Percentiles rank a stretch among this genome's conserved stretches.
phyloP scores from a whole-genome alignment of 2,113 vertebrate species.

The Thamnophis sirtalis region DNA sequence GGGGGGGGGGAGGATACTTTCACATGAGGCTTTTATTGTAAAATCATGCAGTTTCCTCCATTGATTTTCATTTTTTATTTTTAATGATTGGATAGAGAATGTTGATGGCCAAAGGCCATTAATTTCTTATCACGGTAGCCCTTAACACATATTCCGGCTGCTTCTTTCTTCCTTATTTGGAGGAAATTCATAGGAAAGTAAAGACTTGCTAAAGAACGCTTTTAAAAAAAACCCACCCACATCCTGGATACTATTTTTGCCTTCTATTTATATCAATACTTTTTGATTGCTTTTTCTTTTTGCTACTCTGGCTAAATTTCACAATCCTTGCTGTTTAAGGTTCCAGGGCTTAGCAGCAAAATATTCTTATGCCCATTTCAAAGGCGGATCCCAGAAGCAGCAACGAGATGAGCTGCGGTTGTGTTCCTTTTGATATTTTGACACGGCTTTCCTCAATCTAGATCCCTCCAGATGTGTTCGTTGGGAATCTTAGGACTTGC shows the following conservation, averaged over 20 bases:
- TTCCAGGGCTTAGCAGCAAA: neutral
- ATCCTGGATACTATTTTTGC: neutral
- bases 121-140: neutral
- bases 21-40: neutral
- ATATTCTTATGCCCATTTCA: neutral
- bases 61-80: neutral
- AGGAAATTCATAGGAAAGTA: neutral
- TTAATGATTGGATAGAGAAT: neutral
- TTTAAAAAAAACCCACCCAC: neutral
- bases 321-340: neutral
- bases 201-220: neutral
- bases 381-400: neutral
- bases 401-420: too few species aligned
- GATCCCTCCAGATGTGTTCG: neutral
- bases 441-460: neutral
- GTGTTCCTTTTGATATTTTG: neutral
- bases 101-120: neutral
- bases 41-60: neutral
- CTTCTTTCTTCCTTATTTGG: neutral
- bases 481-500: neutral
- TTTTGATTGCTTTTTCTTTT: neutral
- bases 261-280: neutral
- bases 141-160: neutral
- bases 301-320: neutral
- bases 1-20: too few species aligned